Conservation (phyloP, 2,888 invertebrate genomes). For the Tuta absoluta region DNA sequence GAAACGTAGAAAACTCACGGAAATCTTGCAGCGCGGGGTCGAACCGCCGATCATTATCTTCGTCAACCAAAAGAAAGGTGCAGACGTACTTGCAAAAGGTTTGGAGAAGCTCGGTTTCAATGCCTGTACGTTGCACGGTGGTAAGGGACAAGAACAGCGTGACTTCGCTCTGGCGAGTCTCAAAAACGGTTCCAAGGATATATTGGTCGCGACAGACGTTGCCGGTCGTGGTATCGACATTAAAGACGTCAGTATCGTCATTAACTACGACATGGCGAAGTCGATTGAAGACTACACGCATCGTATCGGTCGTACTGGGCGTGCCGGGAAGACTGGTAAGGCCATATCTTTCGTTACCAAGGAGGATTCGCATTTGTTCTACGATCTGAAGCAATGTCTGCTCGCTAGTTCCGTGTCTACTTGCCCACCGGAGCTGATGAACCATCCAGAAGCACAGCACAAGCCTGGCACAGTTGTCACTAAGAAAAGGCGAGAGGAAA, state of each 20-base stretch:
- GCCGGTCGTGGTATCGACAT: constrained; percentile 99
- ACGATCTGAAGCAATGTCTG: constrained; percentile 96
- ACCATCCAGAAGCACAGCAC: constrained; percentile 99
- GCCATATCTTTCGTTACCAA: constrained; percentile 98
- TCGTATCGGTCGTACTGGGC: constrained; percentile 99
- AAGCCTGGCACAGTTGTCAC: constrained; percentile 98
- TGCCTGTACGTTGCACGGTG: constrained; percentile 98
- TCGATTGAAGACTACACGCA: constrained; percentile 98
- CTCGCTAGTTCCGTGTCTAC: constrained; percentile 94
- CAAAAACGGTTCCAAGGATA: constrained; percentile 97
- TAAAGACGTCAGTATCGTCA: constrained; percentile 99
- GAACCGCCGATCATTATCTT: constrained; percentile 99
- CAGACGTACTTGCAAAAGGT: constrained; percentile 97
- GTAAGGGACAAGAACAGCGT: constrained; percentile 99
- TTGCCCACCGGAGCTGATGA: constrained; percentile 97
- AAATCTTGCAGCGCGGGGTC: constrained; percentile 92
- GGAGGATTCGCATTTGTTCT: constrained; percentile 97
- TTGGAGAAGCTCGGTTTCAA: constrained; percentile 98
- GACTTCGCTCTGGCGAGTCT: constrained; percentile 98
- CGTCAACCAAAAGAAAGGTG: constrained; percentile 99
- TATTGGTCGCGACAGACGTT: constrained; percentile 99
- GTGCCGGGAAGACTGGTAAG: constrained; percentile 98
- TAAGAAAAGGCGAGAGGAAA: constrained; percentile 95
- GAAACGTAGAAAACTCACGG: constrained; percentile 97
- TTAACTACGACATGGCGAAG: constrained; percentile 99